Base-by-base conservation (phyloP, 2,888 invertebrate genomes). In the Andrena haemorrhoa region DNA sequence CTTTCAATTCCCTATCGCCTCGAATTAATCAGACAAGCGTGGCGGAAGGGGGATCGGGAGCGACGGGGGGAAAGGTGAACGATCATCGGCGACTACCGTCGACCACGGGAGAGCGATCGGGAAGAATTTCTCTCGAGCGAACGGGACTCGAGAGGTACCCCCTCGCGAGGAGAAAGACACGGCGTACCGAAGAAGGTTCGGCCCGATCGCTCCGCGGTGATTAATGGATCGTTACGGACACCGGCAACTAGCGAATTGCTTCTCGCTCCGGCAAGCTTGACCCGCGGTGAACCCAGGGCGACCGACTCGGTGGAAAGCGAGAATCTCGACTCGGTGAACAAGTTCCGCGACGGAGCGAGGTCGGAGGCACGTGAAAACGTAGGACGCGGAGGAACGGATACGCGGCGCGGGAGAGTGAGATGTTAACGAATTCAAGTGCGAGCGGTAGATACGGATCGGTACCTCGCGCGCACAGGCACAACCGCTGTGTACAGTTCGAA, bases 181-280 rank as follows among this genome's bases (percentile, higher is more conserved):
- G 79, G 72, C 69, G 56, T 29, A 65, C 63, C 65, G 75, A 75
- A 73, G 31, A 56, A 51, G 63, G 73, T 65, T 68, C 53, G n/a
- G n/a, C 77, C 16, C 86, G 65, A 82, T 83, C 64, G 80, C n/a
- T 70, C 61, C 60, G 74, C 71, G 26, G 83, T 86, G 79, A 88
- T 83, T 65, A 82, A 84, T 47, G 87, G 58, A 82, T 70, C 85
- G 63, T 71, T 64, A 64, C 74, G 56, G 72, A 51, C 31, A 79
- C 66, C 26, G 83, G 80, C 53, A 85, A 83, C 65, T 69, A 29
- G 35, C 47, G 23, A 64, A 33, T 69, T 61, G 75, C 78, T 75
- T 84, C 83, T 75, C 71, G 60, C 71, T 61, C 5, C 58, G 31
- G 69, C 60, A 74, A 69, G 71, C 61, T 75, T 80, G 72, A 84